A percentile compares a stretch with the other conserved stretches of the same genome.
phyloP scores from a whole-genome alignment of 2,113 vertebrate genomes.

The zebrafish (Danio rerio) region GRCz12tu NC_133182.1:38330001-38330500 shows the following conservation, averaged over 20 bases:
- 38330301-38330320: constrained; percentile 8
- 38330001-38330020: constrained; percentile 32
- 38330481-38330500: constrained; percentile 7
- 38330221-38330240: constrained; percentile 14
- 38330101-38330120: too few species aligned
- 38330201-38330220: constrained; percentile 48
- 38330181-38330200: constrained; percentile 51
- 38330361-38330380: not conserved
- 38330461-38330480: not conserved
- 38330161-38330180: constrained; percentile 56
- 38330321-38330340: constrained; percentile 29
- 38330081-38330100: constrained; percentile 41
- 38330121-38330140: constrained; percentile 12
- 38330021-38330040: constrained; percentile 29
- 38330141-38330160: constrained; percentile 56
- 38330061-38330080: constrained; percentile 40
- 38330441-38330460: constrained; percentile 3
- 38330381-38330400: not conserved
- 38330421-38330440: not conserved
- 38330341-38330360: constrained; percentile 3
- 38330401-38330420: not conserved
- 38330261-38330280: not conserved
- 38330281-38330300: constrained; percentile 6
- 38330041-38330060: constrained; percentile 41
- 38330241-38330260: constrained; percentile 20